phyloP scores from a whole-genome alignment of 2,797 vertebrate species.

The Darevskia mixta region DNA sequence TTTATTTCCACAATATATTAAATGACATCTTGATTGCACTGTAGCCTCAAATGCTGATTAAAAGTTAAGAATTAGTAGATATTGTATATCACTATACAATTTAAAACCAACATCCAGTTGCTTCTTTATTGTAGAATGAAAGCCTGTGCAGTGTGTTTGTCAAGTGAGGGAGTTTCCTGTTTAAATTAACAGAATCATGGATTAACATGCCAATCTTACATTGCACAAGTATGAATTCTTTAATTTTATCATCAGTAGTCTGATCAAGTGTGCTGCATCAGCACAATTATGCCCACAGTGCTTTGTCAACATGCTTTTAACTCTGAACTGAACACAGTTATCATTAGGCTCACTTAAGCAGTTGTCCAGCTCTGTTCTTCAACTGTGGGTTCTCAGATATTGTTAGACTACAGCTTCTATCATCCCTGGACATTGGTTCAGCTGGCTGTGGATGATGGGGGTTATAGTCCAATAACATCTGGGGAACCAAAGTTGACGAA shows the following conservation, averaged over 20 bases:
- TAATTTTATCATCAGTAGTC: conserved; percentile 2
- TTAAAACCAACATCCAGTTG: background rate
- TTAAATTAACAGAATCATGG: conserved; percentile 2
- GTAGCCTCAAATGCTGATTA: conserved; percentile 52
- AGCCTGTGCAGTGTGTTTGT: conserved; percentile 2
- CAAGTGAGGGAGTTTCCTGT: conserved; percentile 1
- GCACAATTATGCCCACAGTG: background rate
- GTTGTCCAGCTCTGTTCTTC: too few relatives aligned
- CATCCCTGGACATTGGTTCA: too few relatives aligned
- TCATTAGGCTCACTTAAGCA: background rate
- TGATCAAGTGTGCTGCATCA: background rate
- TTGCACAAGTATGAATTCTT: background rate
- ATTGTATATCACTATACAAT: background rate
- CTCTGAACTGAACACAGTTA: background rate
- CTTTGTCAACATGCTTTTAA: background rate
- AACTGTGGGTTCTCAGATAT: too few relatives aligned
- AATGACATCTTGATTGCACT: conserved; percentile 5
- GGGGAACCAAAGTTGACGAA: too few relatives aligned
- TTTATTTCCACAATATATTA: conserved; percentile 39
- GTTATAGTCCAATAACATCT: too few relatives aligned
- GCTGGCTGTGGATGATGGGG: too few relatives aligned
- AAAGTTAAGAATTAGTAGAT: conserved; percentile 21
- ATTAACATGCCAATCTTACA: background rate
- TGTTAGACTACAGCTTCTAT: too few relatives aligned
- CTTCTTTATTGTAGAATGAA: background rate